A percentile compares a stretch with the other conserved stretches of the same genome.
phyloP scores from a whole-genome alignment of 2,113 vertebrate species.

The Myotis lucifugus region DNA sequence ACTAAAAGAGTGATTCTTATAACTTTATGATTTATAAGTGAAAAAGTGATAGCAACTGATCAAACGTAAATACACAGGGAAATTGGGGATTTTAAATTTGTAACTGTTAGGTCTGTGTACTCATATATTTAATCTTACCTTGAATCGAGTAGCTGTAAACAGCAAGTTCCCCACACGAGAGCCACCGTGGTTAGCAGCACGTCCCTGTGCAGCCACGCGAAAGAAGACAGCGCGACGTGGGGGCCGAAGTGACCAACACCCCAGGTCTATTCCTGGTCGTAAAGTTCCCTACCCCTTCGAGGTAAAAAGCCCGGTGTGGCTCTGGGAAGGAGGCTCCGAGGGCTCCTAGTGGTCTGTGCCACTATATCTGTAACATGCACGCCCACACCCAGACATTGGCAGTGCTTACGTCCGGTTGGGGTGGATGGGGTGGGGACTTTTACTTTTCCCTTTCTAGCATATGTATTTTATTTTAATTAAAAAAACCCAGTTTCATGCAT shows the following conservation, averaged over 20 bases:
- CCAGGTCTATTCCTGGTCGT: too few species aligned
- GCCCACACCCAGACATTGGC: fast-evolving
- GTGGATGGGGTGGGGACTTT: fast-evolving
- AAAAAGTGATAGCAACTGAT: too few species aligned
- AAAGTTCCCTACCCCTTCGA: background rate
- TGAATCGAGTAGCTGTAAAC: background rate
- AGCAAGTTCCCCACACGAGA: background rate
- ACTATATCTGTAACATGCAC: fast-evolving
- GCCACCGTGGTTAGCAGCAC: fast-evolving
- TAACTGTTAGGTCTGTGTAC: background rate
- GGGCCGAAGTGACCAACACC: fast-evolving
- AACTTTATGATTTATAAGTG: background rate
- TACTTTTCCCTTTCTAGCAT: background rate
- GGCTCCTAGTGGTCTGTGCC: fast-evolving
- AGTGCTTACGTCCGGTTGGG: fast-evolving
- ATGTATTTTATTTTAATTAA: background rate
- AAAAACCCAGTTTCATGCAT: background rate
- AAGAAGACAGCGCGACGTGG: fast-evolving
- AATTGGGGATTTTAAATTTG: background rate
- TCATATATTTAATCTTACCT: background rate
- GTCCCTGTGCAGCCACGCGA: fast-evolving
- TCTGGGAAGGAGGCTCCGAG: fast-evolving
- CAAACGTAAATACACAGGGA: background rate
- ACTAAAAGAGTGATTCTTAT: too few species aligned
- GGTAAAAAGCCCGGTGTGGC: too few species aligned